Evolutionary conservation across 2,888 invertebrate genomes (phyloP), one percentile per base, ranked within the genome.

Genomic region (Nomada fabriciana): DNA sequence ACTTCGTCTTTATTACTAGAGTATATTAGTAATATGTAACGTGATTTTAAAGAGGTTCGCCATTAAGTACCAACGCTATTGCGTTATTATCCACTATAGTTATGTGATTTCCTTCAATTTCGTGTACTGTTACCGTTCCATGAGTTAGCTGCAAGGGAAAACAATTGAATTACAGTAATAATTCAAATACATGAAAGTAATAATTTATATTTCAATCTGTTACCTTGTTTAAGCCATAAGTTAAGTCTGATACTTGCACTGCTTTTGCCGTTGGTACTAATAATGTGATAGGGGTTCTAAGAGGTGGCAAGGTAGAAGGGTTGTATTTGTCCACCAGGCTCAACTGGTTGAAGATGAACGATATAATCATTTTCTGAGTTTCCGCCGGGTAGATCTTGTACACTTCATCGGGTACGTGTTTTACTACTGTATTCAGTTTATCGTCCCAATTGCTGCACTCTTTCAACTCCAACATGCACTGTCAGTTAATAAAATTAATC

Each of bases 101-200:
- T 0, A 95, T 92, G 89, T 97, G 97, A 90, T 96, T 96, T 13
- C 97, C 97, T 89, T 97, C 96, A n/a, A 97, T 94, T 64, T 95
- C 95, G 87, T 96, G 95, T 0, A 97, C 94, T 0, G 95, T 94
- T 0, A 97, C 95, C 2, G 94, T 94, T 0, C 94, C 94, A 42
- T 95, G 95, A 0, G 96, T 96, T 36, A 95, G 92, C 91, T 94
- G 87, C 36, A 91, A 36, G 29, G 23, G n/a, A 71, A 36, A 11
- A 36, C 20, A 60, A 18, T 36, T 52, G 47, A 4, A 50, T 71
- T 71, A 36, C 18, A 50, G 15, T 2, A 9, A 15, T 20, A 10
- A 18, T 23, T 36, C 1, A 43, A 36, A 20, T 7, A 11, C 2
- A 1, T 36, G 25, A 2, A 36, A 43, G 0, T 43, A 29, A 42